These are phyloP conservation scores for Anolis apletophallus DNA, from an alignment of 2,797 vertebrate genomes.

Conservation along the genomic window DNA sequence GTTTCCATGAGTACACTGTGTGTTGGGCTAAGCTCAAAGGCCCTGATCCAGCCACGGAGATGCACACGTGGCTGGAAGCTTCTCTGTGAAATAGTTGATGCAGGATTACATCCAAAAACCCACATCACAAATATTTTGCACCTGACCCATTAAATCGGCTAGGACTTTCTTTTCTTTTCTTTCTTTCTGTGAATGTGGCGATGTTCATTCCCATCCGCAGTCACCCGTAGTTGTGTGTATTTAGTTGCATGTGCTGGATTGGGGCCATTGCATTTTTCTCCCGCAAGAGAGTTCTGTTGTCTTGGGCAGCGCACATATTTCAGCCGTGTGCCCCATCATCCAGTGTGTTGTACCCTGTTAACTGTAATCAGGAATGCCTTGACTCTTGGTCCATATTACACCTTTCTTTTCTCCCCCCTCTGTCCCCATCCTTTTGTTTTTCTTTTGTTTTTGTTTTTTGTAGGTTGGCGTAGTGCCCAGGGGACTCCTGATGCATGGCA, in stretches of 20 bases:
- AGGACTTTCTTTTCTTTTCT: neutral
- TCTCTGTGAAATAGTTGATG: neutral
- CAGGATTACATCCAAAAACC: neutral
- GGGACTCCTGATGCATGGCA: slow-evolving; percentile 83
- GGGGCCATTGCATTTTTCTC: neutral
- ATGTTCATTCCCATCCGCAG: neutral
- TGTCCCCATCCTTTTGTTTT: slow-evolving; percentile 75
- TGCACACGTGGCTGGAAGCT: neutral
- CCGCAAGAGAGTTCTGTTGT: neutral
- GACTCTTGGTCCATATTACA: slow-evolving; percentile 78
- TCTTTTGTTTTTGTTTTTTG: slow-evolving; percentile 48
- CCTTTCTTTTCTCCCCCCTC: slow-evolving; percentile 77
- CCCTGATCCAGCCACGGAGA: slow-evolving; percentile 6
- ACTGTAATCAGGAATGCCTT: slow-evolving; percentile 50
- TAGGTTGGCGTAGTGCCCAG: slow-evolving; percentile 83
- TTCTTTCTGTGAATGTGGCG: neutral
- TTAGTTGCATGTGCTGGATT: slow-evolving; percentile 33
- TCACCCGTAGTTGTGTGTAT: neutral
- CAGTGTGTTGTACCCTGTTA: neutral
- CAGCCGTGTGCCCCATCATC: slow-evolving; percentile 56
- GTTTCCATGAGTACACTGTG: neutral
- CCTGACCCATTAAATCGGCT: neutral
- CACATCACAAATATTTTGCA: neutral
- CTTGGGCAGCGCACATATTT: neutral
- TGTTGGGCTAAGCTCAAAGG: neutral